Evolutionary conservation across 2,888 invertebrate species (phyloP).

Genomic region (Noctua fimbriata): DNA sequence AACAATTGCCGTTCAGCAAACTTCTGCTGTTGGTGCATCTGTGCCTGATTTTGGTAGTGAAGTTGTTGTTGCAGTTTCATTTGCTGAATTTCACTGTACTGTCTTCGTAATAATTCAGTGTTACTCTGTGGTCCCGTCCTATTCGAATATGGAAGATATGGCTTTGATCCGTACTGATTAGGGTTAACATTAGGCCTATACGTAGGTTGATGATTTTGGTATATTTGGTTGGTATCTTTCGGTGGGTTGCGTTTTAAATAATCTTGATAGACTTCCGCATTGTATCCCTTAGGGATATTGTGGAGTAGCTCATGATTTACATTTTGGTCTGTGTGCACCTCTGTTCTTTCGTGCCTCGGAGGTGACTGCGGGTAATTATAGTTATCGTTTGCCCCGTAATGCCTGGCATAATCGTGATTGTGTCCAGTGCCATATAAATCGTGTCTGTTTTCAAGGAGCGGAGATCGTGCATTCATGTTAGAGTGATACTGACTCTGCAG

Average conservation of each 20-base stretch:
- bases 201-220: conserved; percentile 89
- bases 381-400: conserved; percentile 90
- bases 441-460: conserved; percentile 89
- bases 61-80: conserved; percentile 92
- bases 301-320: conserved; percentile 87
- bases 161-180: conserved; percentile 87
- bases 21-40: conserved; percentile 91
- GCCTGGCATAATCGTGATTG: conserved; percentile 88
- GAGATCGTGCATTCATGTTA: conserved; percentile 87
- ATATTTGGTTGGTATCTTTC: conserved; percentile 90
- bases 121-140: conserved; percentile 90
- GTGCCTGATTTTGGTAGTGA: conserved; percentile 91
- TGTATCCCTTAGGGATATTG: conserved; percentile 89
- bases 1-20: conserved; percentile 91
- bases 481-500: conserved; percentile 87
- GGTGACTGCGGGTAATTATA: conserved; percentile 89
- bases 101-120: conserved; percentile 90
- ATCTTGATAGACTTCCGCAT: conserved; percentile 90
- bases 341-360: conserved; percentile 84
- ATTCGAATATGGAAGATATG: conserved; percentile 88
- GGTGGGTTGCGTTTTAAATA: conserved; percentile 90
- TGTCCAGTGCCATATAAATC: conserved; percentile 90
- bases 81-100: conserved; percentile 92
- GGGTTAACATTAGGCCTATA: conserved; percentile 87
- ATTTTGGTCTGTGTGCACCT: conserved; percentile 85